These are phyloP conservation scores for Mastigias papua DNA, from an alignment of 30 jellyfish, hydroid and myxozoan species.

Conservation along the genomic window DNA sequence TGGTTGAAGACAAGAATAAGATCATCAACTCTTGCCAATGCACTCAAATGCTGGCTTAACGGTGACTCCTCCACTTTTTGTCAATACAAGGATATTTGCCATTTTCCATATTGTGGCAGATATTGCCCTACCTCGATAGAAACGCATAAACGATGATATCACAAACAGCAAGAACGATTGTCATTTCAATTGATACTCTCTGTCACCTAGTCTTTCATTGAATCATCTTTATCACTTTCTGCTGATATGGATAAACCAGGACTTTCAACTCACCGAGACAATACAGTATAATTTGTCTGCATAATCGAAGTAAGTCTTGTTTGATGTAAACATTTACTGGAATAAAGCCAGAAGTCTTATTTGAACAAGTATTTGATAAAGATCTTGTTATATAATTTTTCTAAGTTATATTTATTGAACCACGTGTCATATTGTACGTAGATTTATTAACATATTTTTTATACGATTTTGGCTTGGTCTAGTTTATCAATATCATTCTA, in stretches of 20 bases:
- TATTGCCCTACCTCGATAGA: slow-evolving; percentile 51
- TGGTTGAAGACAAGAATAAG: slow-evolving; percentile 63
- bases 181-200: neutral
- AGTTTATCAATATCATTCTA: too few relatives aligned
- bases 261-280: neutral
- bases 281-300: too few relatives aligned
- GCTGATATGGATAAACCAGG: too few relatives aligned
- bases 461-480: too few relatives aligned
- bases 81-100: slow-evolving; percentile 46
- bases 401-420: neutral
- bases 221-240: too few relatives aligned
- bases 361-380: neutral
- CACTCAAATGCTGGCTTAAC: slow-evolving; percentile 67
- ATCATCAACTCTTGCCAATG: slow-evolving; percentile 37
- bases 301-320: too few relatives aligned
- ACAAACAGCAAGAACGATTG: slow-evolving; percentile 31
- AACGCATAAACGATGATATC: slow-evolving; percentile 48
- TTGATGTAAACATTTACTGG: too few relatives aligned
- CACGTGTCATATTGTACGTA: neutral
- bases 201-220: too few relatives aligned
- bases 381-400: too few relatives aligned
- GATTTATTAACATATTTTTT: neutral
- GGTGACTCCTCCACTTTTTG: neutral
- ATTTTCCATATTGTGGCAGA: slow-evolving; percentile 64
- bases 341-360: too few relatives aligned